Percentiles rank a stretch among this genome's conserved stretches.
phyloP scores from a whole-genome alignment of 2,888 invertebrate species.

The Creontiades dilutus region DNA sequence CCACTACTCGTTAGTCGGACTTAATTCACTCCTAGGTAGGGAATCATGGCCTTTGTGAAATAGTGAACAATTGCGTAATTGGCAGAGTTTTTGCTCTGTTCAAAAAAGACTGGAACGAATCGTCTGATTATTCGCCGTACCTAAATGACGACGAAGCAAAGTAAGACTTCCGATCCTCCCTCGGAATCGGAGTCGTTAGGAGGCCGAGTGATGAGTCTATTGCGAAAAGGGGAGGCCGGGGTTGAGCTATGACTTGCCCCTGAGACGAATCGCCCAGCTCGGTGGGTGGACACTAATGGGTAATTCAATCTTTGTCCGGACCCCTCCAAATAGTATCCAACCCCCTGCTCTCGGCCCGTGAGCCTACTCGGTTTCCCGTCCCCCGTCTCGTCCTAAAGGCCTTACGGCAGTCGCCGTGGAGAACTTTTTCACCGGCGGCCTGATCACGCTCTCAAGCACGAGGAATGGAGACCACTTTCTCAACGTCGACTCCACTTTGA shows the following conservation, averaged over 20 bases:
- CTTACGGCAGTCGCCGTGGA: background rate
- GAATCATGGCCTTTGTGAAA: no score
- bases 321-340: conserved; percentile 56
- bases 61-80: no score
- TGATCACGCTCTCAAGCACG: conserved; percentile 29
- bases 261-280: conserved; percentile 47
- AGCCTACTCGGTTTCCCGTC: background rate
- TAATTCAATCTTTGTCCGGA: conserved; percentile 67
- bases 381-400: background rate
- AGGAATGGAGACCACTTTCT: conserved; percentile 30
- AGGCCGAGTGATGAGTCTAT: conserved; percentile 40
- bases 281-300: conserved; percentile 62
- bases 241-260: conserved; percentile 30
- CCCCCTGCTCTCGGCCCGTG: background rate
- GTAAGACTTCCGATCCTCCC: background rate
- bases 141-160: background rate
- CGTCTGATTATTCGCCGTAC: background rate
- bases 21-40: no score
- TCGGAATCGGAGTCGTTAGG: conserved; percentile 8
- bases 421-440: conserved; percentile 3
- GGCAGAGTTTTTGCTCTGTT: background rate
- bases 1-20: no score
- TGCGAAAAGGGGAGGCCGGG: background rate
- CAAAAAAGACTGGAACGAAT: background rate
- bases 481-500: conserved; percentile 53